Conservation (phyloP, 2,113 vertebrate species). For the Meles meles region DNA sequence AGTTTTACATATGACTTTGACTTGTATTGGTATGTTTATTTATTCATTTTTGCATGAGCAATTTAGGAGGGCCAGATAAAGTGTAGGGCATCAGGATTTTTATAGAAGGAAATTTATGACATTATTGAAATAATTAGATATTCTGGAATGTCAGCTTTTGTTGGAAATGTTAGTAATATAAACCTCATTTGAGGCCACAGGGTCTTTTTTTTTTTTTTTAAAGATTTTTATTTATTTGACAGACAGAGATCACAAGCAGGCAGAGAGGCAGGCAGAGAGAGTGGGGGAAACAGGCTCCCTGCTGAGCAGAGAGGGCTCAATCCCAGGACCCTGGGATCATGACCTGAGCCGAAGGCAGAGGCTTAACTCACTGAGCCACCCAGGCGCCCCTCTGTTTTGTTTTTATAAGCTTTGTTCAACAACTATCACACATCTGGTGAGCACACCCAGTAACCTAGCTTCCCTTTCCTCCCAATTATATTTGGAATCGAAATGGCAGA, state of each 20-base stretch:
- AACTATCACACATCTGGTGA: background rate
- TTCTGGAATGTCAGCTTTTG: constrained; percentile 13
- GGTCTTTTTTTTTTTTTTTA: background rate
- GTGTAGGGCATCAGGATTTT: background rate
- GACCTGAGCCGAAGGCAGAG: too few species aligned
- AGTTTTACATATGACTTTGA: constrained; percentile 19
- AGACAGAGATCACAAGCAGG: too few species aligned
- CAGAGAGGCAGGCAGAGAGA: too few species aligned
- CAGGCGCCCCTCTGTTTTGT: background rate
- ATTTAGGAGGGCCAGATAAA: constrained; percentile 9
- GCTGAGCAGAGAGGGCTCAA: too few species aligned
- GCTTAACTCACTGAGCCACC: too few species aligned
- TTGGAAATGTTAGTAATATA: background rate
- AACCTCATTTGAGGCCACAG: background rate
- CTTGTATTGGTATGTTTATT: background rate
- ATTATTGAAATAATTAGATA: background rate
- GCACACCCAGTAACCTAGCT: background rate
- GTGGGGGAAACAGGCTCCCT: too few species aligned
- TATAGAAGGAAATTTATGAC: constrained; percentile 14
- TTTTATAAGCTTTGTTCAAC: background rate
- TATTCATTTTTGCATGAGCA: background rate
- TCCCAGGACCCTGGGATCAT: too few species aligned
- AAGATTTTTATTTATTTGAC: too few species aligned
- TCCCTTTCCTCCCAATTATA: background rate
- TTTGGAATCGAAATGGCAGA: background rate